A percentile compares a stretch with the other conserved stretches of the same genome.
Evolutionary conservation across 2,888 invertebrate genomes (phyloP).

Genomic region (Athalia cordata): DNA sequence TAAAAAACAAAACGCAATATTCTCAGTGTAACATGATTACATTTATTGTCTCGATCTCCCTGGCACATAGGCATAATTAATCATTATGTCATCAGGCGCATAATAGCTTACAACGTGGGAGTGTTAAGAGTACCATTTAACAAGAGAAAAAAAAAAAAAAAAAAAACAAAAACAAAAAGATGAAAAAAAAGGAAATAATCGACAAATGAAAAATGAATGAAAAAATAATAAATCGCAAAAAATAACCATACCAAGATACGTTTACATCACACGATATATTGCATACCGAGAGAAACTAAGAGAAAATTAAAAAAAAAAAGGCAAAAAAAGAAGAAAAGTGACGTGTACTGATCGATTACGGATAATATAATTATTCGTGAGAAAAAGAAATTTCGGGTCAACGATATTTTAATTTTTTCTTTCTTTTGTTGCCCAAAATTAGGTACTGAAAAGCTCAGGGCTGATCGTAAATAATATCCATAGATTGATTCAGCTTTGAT

Average conservation of each 20-base stretch:
- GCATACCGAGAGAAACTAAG: not conserved
- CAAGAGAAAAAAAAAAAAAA: constrained; percentile 11
- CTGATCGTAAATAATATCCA: too few species aligned
- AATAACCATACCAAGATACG: constrained; percentile 20
- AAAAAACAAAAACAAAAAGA: constrained; percentile 16
- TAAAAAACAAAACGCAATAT: constrained; percentile 72
- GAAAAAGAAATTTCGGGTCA: too few species aligned
- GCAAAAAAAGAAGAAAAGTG: not conserved
- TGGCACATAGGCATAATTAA: constrained; percentile 54
- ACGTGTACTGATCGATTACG: too few species aligned
- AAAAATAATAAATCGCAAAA: not conserved
- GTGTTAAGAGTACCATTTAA: constrained; percentile 53
- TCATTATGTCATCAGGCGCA: constrained; percentile 54
- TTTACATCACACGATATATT: constrained; percentile 18
- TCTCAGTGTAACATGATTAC: constrained; percentile 73
- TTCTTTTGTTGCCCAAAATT: too few species aligned
- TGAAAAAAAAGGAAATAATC: constrained; percentile 37
- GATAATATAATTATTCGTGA: too few species aligned
- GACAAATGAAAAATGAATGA: too few species aligned
- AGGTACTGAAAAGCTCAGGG: too few species aligned
- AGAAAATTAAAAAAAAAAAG: not conserved
- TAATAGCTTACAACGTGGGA: constrained; percentile 64
- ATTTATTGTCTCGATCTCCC: constrained; percentile 73
- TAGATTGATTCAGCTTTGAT: too few species aligned
- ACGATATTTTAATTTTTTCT: too few species aligned